Evolutionary conservation across 2,888 invertebrate species (phyloP).

Genomic region (Polydrusus pterygomalis): DNA sequence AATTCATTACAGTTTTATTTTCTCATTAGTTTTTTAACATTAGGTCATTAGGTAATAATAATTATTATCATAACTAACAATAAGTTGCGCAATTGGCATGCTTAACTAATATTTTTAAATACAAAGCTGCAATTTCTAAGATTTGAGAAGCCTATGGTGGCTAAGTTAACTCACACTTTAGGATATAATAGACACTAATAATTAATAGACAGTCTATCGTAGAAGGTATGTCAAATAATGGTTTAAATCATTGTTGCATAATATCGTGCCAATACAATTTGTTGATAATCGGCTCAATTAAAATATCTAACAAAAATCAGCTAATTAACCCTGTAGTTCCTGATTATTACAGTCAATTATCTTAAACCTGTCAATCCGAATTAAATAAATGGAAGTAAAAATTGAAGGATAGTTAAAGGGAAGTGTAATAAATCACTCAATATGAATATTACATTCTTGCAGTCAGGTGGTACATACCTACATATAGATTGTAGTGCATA

Average conservation of each 20-base stretch:
- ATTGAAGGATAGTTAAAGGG: slow-evolving; percentile 36
- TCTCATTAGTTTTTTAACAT: background rate
- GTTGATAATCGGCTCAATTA: too few relatives aligned
- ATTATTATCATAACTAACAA: too few relatives aligned
- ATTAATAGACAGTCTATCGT: too few relatives aligned
- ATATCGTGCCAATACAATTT: too few relatives aligned
- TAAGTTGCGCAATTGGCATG: too few relatives aligned
- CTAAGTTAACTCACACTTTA: too few relatives aligned
- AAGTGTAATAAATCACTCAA: slow-evolving; percentile 39
- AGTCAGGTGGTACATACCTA: slow-evolving; percentile 33
- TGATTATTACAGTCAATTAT: slow-evolving; percentile 15
- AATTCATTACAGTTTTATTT: background rate
- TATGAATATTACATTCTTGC: slow-evolving; percentile 25
- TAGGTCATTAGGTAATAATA: background rate
- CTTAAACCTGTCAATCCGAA: slow-evolving; percentile 30
- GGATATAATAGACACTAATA: too few relatives aligned
- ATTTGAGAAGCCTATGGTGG: too few relatives aligned
- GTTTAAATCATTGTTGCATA: too few relatives aligned
- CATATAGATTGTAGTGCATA: background rate
- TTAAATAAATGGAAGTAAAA: slow-evolving; percentile 13
- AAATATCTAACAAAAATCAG: background rate
- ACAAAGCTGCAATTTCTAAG: too few relatives aligned
- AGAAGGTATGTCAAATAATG: too few relatives aligned
- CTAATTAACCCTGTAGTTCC: slow-evolving; percentile 7
- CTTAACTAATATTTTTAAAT: too few relatives aligned